These are phyloP conservation scores for Rallus crepitans DNA, from an alignment of 2,797 vertebrate genomes.

Conservation along the genomic window DNA sequence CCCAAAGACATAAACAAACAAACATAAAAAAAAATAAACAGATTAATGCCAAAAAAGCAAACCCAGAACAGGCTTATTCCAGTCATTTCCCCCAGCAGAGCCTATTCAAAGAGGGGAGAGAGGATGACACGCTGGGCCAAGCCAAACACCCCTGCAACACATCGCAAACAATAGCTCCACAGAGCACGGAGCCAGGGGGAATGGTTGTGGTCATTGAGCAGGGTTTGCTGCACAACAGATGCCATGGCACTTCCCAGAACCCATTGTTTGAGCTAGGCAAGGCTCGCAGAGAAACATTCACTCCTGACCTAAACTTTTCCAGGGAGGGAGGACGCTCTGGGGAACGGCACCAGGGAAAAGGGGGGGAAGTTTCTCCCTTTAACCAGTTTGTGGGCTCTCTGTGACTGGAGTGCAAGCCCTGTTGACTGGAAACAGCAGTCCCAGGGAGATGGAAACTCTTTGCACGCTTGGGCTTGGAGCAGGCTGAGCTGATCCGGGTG, in stretches of 20 bases:
- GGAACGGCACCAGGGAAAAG: background rate
- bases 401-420: background rate
- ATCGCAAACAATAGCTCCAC: slow-evolving; percentile 67
- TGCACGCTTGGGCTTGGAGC: background rate
- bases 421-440: slow-evolving; percentile 10
- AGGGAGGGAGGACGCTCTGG: background rate
- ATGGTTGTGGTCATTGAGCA: slow-evolving; percentile 62
- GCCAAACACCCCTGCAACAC: slow-evolving; percentile 63
- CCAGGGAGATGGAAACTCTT: slow-evolving; percentile 32
- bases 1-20: slow-evolving; percentile 65
- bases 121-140: slow-evolving; percentile 66
- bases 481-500: background rate
- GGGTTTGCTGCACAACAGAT: slow-evolving; percentile 57
- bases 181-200: slow-evolving; percentile 59
- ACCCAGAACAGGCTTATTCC: slow-evolving; percentile 57
- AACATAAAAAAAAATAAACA: background rate
- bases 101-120: slow-evolving; percentile 48
- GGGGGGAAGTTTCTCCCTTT: background rate
- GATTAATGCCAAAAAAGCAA: slow-evolving; percentile 34
- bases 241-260: slow-evolving; percentile 59
- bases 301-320: slow-evolving; percentile 17
- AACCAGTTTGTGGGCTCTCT: background rate
- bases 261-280: slow-evolving; percentile 26
- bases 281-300: background rate
- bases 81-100: slow-evolving; percentile 47